Evolutionary conservation across 2,888 invertebrate species (phyloP).

Genomic region (Carcina quercana): DNA sequence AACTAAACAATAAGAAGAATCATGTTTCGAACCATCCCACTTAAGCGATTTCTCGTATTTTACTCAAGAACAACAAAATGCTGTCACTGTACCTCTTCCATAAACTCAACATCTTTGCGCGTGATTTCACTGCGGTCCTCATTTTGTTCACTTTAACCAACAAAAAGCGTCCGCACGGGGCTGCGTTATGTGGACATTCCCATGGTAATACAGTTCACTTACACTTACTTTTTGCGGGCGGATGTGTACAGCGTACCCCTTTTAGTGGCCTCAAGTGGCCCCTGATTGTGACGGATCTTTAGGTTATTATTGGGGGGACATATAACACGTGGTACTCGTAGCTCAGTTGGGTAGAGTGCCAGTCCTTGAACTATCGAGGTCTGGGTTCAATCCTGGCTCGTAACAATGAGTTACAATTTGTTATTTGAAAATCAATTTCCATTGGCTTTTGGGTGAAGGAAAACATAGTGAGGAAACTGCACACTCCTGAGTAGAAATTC

Average conservation of each 20-base stretch:
- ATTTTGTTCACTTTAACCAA: constrained; percentile 14
- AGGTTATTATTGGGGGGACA: no score
- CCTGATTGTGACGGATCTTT: constrained; percentile 36
- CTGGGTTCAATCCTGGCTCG: no score
- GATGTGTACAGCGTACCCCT: constrained; percentile 22
- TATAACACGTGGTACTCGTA: no score
- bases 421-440: no score
- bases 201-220: constrained; percentile 38
- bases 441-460: no score
- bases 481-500: no score
- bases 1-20: no score
- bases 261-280: constrained; percentile 30
- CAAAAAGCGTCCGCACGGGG: constrained; percentile 29
- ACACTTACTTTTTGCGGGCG: constrained; percentile 30
- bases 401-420: no score
- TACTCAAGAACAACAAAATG: not conserved
- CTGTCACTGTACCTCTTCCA: constrained; percentile 12
- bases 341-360: no score
- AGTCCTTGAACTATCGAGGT: no score
- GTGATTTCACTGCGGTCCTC: constrained; percentile 2
- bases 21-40: no score
- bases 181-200: constrained; percentile 39
- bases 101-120: constrained; percentile 14
- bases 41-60: not conserved
- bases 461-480: no score